phyloP scores from a whole-genome alignment of 2,888 invertebrate genomes.

The Galerucella pusilla region DNA sequence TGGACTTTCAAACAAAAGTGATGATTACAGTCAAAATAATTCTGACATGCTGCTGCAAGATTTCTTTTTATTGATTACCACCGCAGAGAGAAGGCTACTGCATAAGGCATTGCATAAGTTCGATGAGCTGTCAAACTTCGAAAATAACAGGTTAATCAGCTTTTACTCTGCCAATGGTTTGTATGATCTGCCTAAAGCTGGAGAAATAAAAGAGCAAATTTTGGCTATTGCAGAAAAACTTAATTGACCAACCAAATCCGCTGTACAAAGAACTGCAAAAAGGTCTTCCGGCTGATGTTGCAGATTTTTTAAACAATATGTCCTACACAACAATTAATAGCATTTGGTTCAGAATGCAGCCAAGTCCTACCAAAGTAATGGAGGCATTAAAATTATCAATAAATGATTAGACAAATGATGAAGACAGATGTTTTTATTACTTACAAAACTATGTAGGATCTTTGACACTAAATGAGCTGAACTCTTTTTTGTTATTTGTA shows the following conservation, averaged over 20 bases:
- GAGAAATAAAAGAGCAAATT: slow-evolving; percentile 12
- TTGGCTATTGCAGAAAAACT: slow-evolving; percentile 13
- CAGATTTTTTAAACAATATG: slow-evolving; percentile 15
- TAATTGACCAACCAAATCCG: slow-evolving; percentile 11
- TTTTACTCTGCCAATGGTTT: slow-evolving; percentile 9
- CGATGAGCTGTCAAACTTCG: slow-evolving; percentile 2
- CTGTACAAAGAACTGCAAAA: slow-evolving; percentile 12
- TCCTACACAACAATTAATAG: slow-evolving; percentile 12
- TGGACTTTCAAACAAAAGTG: background rate
- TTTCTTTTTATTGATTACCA: slow-evolving; percentile 4
- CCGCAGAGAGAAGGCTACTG: slow-evolving; percentile 11
- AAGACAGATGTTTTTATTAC: slow-evolving; percentile 16
- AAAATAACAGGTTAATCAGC: background rate
- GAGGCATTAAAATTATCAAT: slow-evolving; percentile 12
- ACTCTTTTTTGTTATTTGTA: background rate
- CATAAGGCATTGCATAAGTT: slow-evolving; percentile 1
- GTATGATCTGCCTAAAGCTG: slow-evolving; percentile 16
- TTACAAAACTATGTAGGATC: slow-evolving; percentile 15
- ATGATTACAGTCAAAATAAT: slow-evolving; percentile 10
- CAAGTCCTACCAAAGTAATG: slow-evolving; percentile 16
- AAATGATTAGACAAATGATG: slow-evolving; percentile 7
- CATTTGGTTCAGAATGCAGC: slow-evolving; percentile 13
- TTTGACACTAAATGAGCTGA: slow-evolving; percentile 10
- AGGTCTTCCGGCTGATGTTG: slow-evolving; percentile 11
- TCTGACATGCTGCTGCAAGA: slow-evolving; percentile 13